Evolutionary conservation across 64 coral and sea anemone species (phyloP), one percentile per base, ranked within the genome.

Genomic region (Platygyra sinensis): DNA sequence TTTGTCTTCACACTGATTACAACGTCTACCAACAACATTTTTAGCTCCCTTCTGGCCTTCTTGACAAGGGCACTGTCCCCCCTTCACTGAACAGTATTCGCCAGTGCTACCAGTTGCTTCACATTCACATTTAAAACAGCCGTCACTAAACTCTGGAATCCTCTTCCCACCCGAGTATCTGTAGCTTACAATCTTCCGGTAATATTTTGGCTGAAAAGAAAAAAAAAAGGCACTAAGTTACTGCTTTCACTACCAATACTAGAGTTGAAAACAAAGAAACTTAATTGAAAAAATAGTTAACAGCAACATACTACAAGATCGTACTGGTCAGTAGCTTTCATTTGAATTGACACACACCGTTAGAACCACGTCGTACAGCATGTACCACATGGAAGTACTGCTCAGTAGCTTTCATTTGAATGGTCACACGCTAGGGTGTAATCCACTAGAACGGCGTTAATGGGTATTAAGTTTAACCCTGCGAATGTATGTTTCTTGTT

Each of bases 21-120:
- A 99, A 5, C 91, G 90, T 46, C 94, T 77, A 63, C 97, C 97
- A 29, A 96, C 75, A 12, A 99, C 97, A 81, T 74, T 27, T 13
- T 88, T 92, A 18, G 73, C 88, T 1, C 84, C 78, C 22, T 62
- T 30, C 8, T 18, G 46, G 0, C 97, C 97, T 25, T 77, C 71
- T 17, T 77, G 55, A 65, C 97, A 99, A 29, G 97, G 94, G 42
- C 97, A 99, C 85, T 95, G 94, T 28, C 97, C 97, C 42, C 80
- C 87, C 18, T 15, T 28, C 24, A 90, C 76, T 19, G 83, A 65
- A 93, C 97, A 99, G 39, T 31, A 38, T 24, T 79, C 75, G 16
- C 88, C 88, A 16, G 62, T 87, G n/a, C 94, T 99, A 13, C 97
- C 97, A 54, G 62, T 29, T 4, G 2, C 18, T 30, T 96, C 97